These are phyloP conservation scores for Episyrphus balteatus DNA, from an alignment of 1,140 invertebrate species.

Conservation along the genomic window DNA sequence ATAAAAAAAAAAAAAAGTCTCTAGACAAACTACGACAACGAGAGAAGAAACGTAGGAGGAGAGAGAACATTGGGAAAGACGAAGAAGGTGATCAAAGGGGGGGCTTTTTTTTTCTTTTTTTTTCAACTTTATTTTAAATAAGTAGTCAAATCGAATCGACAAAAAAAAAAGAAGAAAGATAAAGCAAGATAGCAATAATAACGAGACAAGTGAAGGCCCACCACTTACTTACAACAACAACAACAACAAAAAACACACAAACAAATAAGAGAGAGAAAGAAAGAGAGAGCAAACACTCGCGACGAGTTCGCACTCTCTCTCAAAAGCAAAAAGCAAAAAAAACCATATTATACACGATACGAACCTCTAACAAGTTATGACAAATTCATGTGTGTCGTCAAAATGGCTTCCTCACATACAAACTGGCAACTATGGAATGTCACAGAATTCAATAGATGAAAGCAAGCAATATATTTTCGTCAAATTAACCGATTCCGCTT, in stretches of 20 bases:
- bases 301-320: conserved; percentile 10
- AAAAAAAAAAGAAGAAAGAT: too few relatives aligned
- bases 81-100: too few relatives aligned
- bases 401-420: conserved; percentile 90
- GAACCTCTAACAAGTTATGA: conserved; percentile 32
- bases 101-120: too few relatives aligned
- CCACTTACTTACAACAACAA: conserved; percentile 4
- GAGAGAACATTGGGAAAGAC: too few relatives aligned
- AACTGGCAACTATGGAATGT: conserved; percentile 83
- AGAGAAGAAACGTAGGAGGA: too few relatives aligned
- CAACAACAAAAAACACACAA: background rate
- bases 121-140: too few relatives aligned
- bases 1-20: too few relatives aligned
- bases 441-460: conserved; percentile 74
- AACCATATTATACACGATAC: background rate
- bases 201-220: too few relatives aligned
- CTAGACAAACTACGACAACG: too few relatives aligned
- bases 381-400: conserved; percentile 38
- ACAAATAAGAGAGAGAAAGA: background rate
- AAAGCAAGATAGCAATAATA: too few relatives aligned
- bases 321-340: background rate
- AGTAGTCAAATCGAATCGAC: too few relatives aligned
- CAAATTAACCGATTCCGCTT: conserved; percentile 87
- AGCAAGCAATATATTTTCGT: conserved; percentile 85
- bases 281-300: conserved; percentile 1